These are phyloP conservation scores for Heliconius aoede DNA, from an alignment of 2,888 invertebrate genomes.

Conservation along the genomic window DNA sequence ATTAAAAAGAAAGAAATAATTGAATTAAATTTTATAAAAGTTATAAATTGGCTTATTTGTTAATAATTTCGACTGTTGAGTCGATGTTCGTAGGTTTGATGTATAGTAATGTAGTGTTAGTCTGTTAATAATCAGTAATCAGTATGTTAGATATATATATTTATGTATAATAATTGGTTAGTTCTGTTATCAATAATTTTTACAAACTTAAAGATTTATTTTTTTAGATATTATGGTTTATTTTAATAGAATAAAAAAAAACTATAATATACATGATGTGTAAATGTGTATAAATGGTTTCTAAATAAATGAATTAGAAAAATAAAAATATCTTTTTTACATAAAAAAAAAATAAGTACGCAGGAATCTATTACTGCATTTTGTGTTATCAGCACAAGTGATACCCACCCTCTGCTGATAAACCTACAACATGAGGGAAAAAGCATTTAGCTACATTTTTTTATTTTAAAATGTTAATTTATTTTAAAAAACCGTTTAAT, in stretches of 20 bases:
- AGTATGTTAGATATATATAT: too few relatives aligned
- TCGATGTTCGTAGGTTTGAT: not conserved
- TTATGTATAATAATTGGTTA: too few relatives aligned
- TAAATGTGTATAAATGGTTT: slow-evolving; percentile 25
- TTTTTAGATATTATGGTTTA: too few relatives aligned
- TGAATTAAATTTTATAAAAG: not conserved
- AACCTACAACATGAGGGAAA: too few relatives aligned
- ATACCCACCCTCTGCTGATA: too few relatives aligned
- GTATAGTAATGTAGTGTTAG: not conserved
- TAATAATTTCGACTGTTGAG: not conserved
- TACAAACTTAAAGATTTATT: not conserved
- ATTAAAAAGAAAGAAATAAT: not conserved
- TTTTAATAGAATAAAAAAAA: not conserved
- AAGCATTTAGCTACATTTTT: not conserved
- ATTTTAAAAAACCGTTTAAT: too few relatives aligned
- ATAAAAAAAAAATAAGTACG: not conserved
- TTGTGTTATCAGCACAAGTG: too few relatives aligned
- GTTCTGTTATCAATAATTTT: not conserved
- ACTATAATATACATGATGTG: not conserved
- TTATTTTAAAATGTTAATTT: not conserved
- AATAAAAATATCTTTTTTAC: not conserved
- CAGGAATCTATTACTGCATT: too few relatives aligned
- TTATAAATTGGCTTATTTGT: not conserved
- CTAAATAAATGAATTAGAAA: slow-evolving; percentile 15
- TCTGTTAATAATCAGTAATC: too few relatives aligned